phyloP scores from a whole-genome alignment of 2,888 invertebrate genomes.

The Oscheius sp. region DNA sequence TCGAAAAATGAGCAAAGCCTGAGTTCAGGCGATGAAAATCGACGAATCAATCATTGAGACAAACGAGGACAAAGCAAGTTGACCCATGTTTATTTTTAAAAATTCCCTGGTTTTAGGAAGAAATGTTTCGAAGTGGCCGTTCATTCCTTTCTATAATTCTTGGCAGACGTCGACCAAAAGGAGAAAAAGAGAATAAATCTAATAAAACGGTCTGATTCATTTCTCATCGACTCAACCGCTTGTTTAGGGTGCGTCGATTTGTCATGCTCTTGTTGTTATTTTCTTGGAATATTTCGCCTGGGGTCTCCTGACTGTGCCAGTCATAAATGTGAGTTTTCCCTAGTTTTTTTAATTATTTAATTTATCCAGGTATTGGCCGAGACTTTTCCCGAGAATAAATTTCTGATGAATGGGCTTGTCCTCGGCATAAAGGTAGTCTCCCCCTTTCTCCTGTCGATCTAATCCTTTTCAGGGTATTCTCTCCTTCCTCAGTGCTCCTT shows the following conservation, averaged over 20 bases:
- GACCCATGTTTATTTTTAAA: background rate
- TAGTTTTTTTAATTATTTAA: background rate
- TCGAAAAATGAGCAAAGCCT: conserved; percentile 1
- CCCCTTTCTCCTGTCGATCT: background rate
- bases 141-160: conserved; percentile 57
- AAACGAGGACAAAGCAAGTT: conserved; percentile 3
- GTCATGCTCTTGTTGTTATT: conserved; percentile 98
- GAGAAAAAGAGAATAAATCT: conserved; percentile 45
- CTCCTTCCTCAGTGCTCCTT: conserved; percentile 95
- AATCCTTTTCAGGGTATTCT: conserved; percentile 82
- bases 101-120: background rate
- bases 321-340: conserved; percentile 82
- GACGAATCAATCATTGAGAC: background rate
- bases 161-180: conserved; percentile 51
- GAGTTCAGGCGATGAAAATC: conserved; percentile 23
- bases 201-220: conserved; percentile 14
- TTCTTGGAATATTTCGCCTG: conserved; percentile 99
- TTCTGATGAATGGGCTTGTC: conserved; percentile 98
- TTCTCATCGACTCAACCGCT: background rate
- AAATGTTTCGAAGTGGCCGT: conserved; percentile 54
- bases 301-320: conserved; percentile 97
- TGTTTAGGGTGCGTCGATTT: conserved; percentile 83
- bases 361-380: conserved; percentile 85
- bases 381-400: conserved; percentile 98
- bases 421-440: conserved; percentile 88